Conservation (phyloP, 2,113 vertebrate species). For the Aegithalos caudatus region DNA sequence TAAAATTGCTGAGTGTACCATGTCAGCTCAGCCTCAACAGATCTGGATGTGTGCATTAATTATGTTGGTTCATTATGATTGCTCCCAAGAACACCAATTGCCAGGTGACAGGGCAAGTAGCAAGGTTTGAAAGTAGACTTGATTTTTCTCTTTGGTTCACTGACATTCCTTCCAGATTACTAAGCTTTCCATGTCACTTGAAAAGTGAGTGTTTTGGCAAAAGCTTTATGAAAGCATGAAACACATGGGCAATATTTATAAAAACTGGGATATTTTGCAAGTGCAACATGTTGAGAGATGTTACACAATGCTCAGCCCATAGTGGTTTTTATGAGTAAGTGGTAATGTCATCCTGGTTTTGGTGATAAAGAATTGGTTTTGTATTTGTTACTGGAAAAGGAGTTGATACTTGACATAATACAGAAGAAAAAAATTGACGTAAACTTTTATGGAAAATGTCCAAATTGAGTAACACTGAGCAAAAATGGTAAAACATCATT, state of each 20-base stretch:
- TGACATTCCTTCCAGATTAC: conserved; percentile 37
- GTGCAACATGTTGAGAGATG: neutral
- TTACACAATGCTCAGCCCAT: neutral
- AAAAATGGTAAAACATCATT: neutral
- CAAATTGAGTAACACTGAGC: neutral
- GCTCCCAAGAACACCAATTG: neutral
- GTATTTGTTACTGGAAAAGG: neutral
- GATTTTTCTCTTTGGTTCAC: neutral
- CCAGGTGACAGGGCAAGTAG: neutral
- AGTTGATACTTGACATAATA: neutral
- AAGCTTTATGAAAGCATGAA: conserved; percentile 1
- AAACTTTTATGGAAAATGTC: neutral
- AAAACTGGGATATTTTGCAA: neutral
- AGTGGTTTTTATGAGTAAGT: neutral
- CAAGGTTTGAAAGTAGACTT: neutral
- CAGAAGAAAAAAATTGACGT: neutral
- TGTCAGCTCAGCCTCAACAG: neutral
- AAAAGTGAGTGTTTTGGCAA: neutral
- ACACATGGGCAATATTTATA: neutral
- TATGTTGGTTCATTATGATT: neutral
- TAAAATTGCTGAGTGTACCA: neutral
- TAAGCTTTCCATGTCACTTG: neutral
- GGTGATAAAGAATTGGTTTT: neutral
- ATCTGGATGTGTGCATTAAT: neutral
- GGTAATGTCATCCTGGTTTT: neutral